These are phyloP conservation scores for Automeris io DNA, from an alignment of 2,888 invertebrate species.

Conservation along the genomic window DNA sequence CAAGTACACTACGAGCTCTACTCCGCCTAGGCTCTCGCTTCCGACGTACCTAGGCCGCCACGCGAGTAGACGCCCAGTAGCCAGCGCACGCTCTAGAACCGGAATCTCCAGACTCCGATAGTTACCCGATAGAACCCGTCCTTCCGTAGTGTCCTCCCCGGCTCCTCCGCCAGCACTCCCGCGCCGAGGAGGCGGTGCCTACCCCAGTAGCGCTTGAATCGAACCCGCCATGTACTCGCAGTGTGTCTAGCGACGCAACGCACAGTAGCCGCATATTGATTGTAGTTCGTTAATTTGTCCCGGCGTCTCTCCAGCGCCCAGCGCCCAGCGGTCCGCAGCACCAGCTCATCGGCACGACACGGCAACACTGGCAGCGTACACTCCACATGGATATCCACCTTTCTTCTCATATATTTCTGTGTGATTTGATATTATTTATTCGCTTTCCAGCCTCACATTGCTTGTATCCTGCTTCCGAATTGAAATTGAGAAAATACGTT, in stretches of 20 bases:
- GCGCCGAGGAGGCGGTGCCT: conserved; percentile 34
- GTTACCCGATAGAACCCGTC: neutral
- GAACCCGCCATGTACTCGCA: neutral
- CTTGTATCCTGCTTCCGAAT: too few species aligned
- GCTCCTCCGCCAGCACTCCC: neutral
- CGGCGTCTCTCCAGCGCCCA: too few species aligned
- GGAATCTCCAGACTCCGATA: neutral
- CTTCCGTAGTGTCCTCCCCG: neutral
- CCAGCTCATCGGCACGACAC: too few species aligned
- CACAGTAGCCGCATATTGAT: neutral
- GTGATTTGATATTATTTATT: too few species aligned
- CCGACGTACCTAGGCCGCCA: neutral
- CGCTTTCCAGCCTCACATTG: too few species aligned
- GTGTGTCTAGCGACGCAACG: neutral
- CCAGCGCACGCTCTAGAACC: too few species aligned
- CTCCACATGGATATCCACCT: too few species aligned
- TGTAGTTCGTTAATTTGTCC: too few species aligned
- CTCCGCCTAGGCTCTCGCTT: conserved; percentile 10
- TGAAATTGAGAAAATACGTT: too few species aligned
- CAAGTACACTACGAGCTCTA: conserved; percentile 48
- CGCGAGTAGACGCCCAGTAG: neutral
- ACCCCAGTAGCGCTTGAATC: conserved; percentile 10
- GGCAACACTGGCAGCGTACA: too few species aligned
- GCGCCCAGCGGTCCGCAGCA: too few species aligned
- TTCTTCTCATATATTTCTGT: too few species aligned